Percentiles rank a stretch among this genome's conserved stretches.
Conservation (phyloP, 35 echinoderm and acorn worm species). For the Heliocidaris tuberculata region DNA sequence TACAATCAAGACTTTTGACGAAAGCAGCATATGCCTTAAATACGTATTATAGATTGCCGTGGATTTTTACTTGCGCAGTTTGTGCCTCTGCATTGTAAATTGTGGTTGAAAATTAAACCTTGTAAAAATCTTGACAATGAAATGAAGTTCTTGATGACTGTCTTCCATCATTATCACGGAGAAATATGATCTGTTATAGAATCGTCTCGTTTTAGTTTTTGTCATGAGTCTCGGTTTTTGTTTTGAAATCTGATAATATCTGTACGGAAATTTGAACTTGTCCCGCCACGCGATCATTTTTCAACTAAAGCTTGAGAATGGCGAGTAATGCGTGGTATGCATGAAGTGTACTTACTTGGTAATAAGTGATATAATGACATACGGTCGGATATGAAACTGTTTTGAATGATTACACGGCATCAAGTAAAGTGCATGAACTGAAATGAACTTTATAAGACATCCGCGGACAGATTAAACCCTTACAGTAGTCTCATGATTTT, state of each 20-base stretch:
- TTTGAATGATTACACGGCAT: background rate
- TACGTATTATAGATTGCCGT: background rate
- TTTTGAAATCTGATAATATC: background rate
- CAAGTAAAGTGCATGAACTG: background rate
- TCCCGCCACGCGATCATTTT: background rate
- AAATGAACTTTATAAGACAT: background rate
- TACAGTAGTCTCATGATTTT: too few species aligned
- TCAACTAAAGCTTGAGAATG: background rate
- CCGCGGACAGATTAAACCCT: background rate
- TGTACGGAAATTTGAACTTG: background rate
- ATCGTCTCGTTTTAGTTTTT: background rate
- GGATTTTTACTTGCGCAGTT: background rate
- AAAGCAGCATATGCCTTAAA: background rate
- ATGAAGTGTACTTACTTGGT: background rate
- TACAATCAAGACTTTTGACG: background rate
- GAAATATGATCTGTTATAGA: background rate
- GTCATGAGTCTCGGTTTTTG: background rate
- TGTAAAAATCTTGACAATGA: background rate
- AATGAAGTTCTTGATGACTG: background rate
- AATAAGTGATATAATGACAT: too few species aligned
- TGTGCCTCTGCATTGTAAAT: background rate
- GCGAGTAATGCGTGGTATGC: background rate
- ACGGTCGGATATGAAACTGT: background rate
- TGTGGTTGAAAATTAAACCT: background rate
- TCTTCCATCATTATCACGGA: background rate